A percentile compares a stretch with the other conserved stretches of the same genome.
phyloP scores from a whole-genome alignment of 2,888 invertebrate genomes.

The Aphidius colemani region DNA sequence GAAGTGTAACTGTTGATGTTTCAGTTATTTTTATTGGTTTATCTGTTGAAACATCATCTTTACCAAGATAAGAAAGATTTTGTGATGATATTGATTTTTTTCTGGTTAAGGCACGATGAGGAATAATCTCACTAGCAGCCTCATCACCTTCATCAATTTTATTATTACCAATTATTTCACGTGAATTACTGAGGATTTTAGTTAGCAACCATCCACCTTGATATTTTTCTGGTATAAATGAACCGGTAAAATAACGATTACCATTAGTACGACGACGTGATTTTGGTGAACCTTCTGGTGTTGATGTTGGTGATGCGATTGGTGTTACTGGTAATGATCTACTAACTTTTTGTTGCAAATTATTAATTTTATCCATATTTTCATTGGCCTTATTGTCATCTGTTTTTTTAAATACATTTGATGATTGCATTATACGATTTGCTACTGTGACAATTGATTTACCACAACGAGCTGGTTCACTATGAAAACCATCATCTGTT shows the following conservation, averaged over 20 bases:
- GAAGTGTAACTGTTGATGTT: slow-evolving; percentile 46
- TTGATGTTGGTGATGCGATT: slow-evolving; percentile 66
- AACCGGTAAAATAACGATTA: slow-evolving; percentile 69
- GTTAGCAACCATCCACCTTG: slow-evolving; percentile 70
- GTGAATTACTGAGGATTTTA: slow-evolving; percentile 70
- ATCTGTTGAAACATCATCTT: slow-evolving; percentile 37
- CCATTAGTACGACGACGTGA: slow-evolving; percentile 59
- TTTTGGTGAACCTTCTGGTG: slow-evolving; percentile 67
- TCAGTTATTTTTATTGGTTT: slow-evolving; percentile 8
- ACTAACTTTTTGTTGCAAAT: slow-evolving; percentile 63
- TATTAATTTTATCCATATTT: slow-evolving; percentile 25
- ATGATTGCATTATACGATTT: slow-evolving; percentile 54
- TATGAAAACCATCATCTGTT: slow-evolving; percentile 68
- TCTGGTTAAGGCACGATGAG: slow-evolving; percentile 53
- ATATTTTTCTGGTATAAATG: slow-evolving; percentile 58
- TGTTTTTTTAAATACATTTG: slow-evolving; percentile 37
- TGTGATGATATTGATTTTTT: slow-evolving; percentile 58
- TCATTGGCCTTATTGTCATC: slow-evolving; percentile 6
- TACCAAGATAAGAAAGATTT: slow-evolving; percentile 52
- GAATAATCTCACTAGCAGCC: slow-evolving; percentile 33
- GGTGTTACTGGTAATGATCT: slow-evolving; percentile 75
- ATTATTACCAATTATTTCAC: slow-evolving; percentile 65
- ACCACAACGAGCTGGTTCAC: slow-evolving; percentile 72
- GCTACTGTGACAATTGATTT: slow-evolving; percentile 66
- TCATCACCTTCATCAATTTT: slow-evolving; percentile 68